A percentile compares a stretch with the other conserved stretches of the same genome.
Conservation (phyloP, 2,888 invertebrate species). For the Orthonevra nobilis region DNA sequence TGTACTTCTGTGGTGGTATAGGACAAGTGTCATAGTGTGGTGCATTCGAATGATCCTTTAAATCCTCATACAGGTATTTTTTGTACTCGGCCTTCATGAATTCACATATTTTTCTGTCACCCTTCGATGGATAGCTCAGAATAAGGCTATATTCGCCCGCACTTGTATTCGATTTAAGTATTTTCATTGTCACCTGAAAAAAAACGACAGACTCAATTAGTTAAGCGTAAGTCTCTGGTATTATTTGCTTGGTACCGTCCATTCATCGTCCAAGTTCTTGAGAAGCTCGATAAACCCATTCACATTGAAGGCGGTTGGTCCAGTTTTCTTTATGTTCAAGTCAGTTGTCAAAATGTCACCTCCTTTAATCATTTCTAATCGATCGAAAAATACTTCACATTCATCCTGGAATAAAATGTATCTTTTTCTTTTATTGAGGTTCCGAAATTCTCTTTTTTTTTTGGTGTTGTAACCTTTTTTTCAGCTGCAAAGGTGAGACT, state of each 20-base stretch:
- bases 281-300: constrained; percentile 73
- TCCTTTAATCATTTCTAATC: constrained; percentile 66
- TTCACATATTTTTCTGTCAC: constrained; percentile 71
- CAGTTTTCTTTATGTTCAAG: constrained; percentile 70
- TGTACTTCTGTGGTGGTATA: constrained; percentile 71
- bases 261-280: constrained; percentile 73
- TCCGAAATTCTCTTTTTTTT: no score
- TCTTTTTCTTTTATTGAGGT: no score
- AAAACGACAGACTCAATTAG: no score
- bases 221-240: no score
- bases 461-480: no score
- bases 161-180: no score
- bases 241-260: constrained; percentile 72
- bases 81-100: constrained; percentile 73
- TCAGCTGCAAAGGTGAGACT: no score
- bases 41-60: constrained; percentile 75
- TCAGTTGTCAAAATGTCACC: constrained; percentile 65
- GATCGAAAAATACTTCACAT: constrained; percentile 42
- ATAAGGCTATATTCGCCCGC: no score
- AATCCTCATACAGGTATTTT: constrained; percentile 73
- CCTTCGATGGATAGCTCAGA: constrained; percentile 27
- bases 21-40: constrained; percentile 75
- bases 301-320: constrained; percentile 64
- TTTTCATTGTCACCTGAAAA: no score
- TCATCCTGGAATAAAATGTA: no score